Conservation (phyloP, 2,888 invertebrate species). For the Rotaria macrura region DNA sequence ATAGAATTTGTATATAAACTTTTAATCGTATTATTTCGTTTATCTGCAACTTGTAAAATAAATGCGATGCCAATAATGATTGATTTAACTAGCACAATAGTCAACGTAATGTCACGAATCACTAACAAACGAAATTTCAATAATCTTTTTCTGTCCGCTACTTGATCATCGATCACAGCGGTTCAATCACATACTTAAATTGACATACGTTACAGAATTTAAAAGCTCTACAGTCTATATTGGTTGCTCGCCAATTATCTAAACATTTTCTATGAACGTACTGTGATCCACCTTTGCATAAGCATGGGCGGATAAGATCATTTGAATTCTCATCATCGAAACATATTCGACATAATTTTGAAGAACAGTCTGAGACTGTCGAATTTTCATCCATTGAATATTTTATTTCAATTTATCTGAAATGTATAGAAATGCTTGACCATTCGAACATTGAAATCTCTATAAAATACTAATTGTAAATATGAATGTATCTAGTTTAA, state of each 20-base stretch:
- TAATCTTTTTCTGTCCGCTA: neutral
- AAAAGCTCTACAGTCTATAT: neutral
- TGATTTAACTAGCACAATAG: neutral
- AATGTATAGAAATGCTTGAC: no score
- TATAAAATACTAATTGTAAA: no score
- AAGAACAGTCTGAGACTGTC: no score
- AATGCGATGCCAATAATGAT: neutral
- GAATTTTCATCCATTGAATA: neutral
- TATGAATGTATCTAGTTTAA: no score
- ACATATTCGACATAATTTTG: neutral
- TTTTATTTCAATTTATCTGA: no score
- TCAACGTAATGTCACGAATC: neutral
- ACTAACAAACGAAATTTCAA: neutral
- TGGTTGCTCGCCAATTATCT: neutral
- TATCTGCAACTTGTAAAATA: neutral
- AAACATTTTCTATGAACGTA: no score
- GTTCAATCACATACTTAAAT: neutral
- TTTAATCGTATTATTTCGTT: neutral
- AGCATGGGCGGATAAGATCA: neutral
- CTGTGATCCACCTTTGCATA: neutral
- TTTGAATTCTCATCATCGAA: neutral
- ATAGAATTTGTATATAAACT: neutral
- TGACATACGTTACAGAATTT: neutral
- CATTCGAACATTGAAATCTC: no score
- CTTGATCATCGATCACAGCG: neutral